Evolutionary conservation across 2,113 vertebrate genomes (phyloP), one percentile per base, ranked within the genome.

Genomic region (Charadrius vociferus): DNA sequence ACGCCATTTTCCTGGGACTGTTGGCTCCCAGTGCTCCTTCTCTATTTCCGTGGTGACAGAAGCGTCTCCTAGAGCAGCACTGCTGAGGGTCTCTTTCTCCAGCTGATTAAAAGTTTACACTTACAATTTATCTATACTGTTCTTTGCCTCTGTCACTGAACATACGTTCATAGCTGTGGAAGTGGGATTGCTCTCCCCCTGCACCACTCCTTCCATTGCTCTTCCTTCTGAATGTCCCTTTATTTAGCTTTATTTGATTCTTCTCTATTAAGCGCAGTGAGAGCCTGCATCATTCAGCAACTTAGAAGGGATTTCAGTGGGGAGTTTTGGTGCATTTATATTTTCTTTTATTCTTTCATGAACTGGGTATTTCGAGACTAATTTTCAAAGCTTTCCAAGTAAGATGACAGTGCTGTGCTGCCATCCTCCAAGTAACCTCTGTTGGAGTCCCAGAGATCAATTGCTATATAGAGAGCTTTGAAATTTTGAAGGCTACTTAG

Each of bases 141-240:
- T 55, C 67, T 74, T 70, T 74, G 23, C 50, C 34, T 83, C 58
- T 14, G 0, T 39, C 75, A 34, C 37, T 32, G 65, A 83, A 24
- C 39, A 59, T 19, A 26, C 1, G 1, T 20, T 34, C 34, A 6
- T 2, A 30, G n/a, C 4, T 1, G 32, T 62, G 7, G 43, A 56
- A 24, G 34, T 26, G 72, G 50, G 18, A 52, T 50, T 81, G 34
- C 24, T 47, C 36, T 45, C 21, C 16, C 21, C 36, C 17, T 58
- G 41, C 27, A 43, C 26, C 37, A 10, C 47, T 70, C 41, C 63
- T 63, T 34, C 82, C 50, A 27, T 5, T 53, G 27, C 39, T 77
- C 5, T 34, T 91, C 1, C 47, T 37, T 11, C 27, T 59, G 13
- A 45, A 12, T 7, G 3, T 59, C 37, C 13, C 65, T 61, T 81